These are phyloP conservation scores for Campoletis sonorensis DNA, from an alignment of 1,140 invertebrate genomes.

Conservation along the genomic window DNA sequence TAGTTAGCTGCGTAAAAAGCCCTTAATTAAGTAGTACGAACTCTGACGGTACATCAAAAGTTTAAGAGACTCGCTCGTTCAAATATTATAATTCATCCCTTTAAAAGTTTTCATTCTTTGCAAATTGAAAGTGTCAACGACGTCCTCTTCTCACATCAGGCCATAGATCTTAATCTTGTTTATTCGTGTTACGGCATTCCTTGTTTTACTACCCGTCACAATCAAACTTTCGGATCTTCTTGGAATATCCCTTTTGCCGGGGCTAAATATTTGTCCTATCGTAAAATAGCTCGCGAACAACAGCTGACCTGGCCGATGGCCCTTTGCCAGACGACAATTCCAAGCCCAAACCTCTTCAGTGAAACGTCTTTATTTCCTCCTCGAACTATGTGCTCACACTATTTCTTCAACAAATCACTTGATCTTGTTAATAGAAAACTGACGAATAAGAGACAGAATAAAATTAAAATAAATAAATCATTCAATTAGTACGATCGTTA, in stretches of 20 bases:
- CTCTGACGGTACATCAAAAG: too few relatives aligned
- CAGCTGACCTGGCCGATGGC: constrained; percentile 19
- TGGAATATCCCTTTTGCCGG: not conserved
- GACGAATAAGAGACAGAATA: too few relatives aligned
- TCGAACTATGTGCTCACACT: not conserved
- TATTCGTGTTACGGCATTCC: not conserved
- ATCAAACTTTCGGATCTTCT: constrained; percentile 7
- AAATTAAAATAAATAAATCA: too few relatives aligned
- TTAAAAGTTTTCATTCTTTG: too few relatives aligned
- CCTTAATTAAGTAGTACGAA: too few relatives aligned
- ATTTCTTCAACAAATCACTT: not conserved
- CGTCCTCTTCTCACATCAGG: too few relatives aligned
- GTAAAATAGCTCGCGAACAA: constrained; percentile 12
- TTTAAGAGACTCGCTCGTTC: too few relatives aligned
- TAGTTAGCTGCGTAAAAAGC: too few relatives aligned
- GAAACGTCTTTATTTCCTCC: not conserved
- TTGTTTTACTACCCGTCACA: not conserved
- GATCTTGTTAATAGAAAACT: not conserved
- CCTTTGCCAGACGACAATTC: constrained; percentile 15
- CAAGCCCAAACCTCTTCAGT: not conserved
- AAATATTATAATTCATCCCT: too few relatives aligned
- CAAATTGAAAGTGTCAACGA: too few relatives aligned
- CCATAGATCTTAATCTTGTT: not conserved
- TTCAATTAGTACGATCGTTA: too few relatives aligned
- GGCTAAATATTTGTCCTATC: constrained; percentile 26